These are phyloP conservation scores for Crenichthys baileyi DNA, from an alignment of 2,797 vertebrate species.

Conservation along the genomic window DNA sequence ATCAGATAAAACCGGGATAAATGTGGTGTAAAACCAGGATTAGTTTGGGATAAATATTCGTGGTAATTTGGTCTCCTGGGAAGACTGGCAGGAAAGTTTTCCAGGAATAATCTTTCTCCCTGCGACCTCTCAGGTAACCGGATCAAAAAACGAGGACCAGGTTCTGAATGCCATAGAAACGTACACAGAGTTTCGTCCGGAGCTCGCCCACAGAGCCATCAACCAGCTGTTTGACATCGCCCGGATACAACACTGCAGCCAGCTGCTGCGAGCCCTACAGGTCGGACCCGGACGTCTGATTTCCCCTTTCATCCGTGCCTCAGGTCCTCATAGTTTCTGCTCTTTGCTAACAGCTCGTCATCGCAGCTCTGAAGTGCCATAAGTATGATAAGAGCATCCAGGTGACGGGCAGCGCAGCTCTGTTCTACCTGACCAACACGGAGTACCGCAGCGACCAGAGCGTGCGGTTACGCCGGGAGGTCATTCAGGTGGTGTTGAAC, in stretches of 20 bases:
- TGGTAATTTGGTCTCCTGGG: too few species aligned
- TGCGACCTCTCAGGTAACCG: constrained; percentile 85
- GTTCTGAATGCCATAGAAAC: constrained; percentile 95
- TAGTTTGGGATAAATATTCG: not conserved
- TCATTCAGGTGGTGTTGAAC: constrained; percentile 96
- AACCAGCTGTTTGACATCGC: constrained; percentile 97
- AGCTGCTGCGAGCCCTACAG: constrained; percentile 92
- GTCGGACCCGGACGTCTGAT: constrained; percentile 62
- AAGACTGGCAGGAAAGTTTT: not conserved
- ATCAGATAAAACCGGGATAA: too few species aligned
- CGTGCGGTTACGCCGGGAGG: constrained; percentile 88
- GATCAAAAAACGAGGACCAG: constrained; percentile 96
- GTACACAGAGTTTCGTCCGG: constrained; percentile 93
- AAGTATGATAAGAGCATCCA: constrained; percentile 98
- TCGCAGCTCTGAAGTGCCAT: constrained; percentile 93
- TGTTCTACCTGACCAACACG: constrained; percentile 96
- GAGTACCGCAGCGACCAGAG: constrained; percentile 96
- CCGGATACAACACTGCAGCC: constrained; percentile 93
- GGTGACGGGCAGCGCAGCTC: constrained; percentile 94
- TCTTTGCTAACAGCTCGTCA: constrained; percentile 86
- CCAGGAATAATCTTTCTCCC: too few species aligned
- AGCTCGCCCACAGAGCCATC: constrained; percentile 94
- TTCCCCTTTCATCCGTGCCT: not conserved
- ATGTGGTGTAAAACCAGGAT: not conserved
- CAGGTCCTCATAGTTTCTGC: constrained; percentile 1